phyloP scores from a whole-genome alignment of 2,797 vertebrate genomes.

The Poecile montanus region DNA sequence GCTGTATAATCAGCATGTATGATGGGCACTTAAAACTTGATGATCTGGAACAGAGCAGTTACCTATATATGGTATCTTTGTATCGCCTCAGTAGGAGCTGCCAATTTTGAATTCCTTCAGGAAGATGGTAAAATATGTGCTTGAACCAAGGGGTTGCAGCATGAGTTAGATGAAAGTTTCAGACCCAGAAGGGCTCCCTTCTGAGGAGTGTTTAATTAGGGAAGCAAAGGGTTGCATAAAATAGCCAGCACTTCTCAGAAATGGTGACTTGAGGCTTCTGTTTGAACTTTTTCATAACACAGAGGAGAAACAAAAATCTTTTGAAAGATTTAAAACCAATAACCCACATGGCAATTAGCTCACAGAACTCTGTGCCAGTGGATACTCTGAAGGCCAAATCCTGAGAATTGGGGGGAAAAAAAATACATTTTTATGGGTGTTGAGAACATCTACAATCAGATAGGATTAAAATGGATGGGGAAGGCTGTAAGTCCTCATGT shows the following conservation, averaged over 20 bases:
- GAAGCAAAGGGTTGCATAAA: not conserved
- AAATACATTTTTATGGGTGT: not conserved
- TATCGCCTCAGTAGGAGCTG: not conserved
- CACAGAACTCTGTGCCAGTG: not conserved
- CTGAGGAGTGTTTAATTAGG: not conserved
- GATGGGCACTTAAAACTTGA: not conserved
- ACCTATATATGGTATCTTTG: conserved; percentile 44
- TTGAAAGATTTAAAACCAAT: not conserved
- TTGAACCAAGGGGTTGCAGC: not conserved
- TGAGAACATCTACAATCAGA: not conserved
- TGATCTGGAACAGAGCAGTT: conserved; percentile 18
- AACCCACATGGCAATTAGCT: not conserved
- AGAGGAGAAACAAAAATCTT: not conserved
- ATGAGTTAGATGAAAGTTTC: not conserved
- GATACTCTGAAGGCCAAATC: not conserved
- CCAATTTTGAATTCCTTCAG: conserved; percentile 10
- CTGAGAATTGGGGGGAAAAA: not conserved
- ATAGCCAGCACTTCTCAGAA: not conserved
- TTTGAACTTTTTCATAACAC: not conserved
- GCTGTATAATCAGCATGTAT: not conserved
- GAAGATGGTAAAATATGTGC: not conserved
- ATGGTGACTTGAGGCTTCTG: not conserved
- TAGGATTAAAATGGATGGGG: not conserved
- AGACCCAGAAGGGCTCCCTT: not conserved
- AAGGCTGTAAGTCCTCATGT: not conserved